Conservation (phyloP, 2,888 invertebrate genomes). For the Drosophila fulvimacula region DNA sequence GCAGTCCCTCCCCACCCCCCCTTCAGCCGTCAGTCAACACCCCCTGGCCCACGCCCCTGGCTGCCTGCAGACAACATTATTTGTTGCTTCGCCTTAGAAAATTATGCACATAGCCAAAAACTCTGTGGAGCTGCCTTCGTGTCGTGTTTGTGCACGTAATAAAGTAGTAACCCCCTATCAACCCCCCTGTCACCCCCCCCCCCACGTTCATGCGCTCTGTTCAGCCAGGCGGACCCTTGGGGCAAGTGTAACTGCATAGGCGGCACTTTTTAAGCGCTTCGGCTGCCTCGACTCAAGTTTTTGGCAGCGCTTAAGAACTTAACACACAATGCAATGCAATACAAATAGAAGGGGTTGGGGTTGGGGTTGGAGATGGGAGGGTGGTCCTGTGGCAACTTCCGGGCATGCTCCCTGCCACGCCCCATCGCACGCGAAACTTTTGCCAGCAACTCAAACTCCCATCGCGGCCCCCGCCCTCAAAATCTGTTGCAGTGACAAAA, state of each 20-base stretch:
- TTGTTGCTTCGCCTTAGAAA: constrained; percentile 67
- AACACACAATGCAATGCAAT: constrained; percentile 50
- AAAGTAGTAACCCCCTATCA: constrained; percentile 28
- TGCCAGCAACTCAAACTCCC: constrained; percentile 15
- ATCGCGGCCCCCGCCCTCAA: background rate
- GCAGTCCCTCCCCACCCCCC: background rate
- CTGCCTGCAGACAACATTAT: constrained; percentile 30
- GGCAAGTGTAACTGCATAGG: constrained; percentile 56
- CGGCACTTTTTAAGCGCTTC: constrained; percentile 66
- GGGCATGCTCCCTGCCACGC: constrained; percentile 14
- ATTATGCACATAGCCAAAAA: constrained; percentile 65
- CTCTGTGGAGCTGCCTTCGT: constrained; percentile 26
- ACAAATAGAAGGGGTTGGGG: constrained; percentile 31
- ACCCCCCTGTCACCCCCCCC: background rate
- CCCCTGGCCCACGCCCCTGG: background rate
- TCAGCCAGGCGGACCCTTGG: constrained; percentile 1
- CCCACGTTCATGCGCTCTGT: background rate
- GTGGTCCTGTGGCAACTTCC: constrained; percentile 22
- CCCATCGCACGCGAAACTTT: constrained; percentile 41
- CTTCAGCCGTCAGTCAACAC: background rate
- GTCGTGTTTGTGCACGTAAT: constrained; percentile 54
- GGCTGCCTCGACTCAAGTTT: constrained; percentile 65
- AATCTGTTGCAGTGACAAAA: constrained; percentile 57
- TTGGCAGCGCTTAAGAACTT: constrained; percentile 76
- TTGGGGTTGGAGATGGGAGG: constrained; percentile 1